phyloP scores from a whole-genome alignment of 2,113 vertebrate species.

The Amazona guildingii region DNA sequence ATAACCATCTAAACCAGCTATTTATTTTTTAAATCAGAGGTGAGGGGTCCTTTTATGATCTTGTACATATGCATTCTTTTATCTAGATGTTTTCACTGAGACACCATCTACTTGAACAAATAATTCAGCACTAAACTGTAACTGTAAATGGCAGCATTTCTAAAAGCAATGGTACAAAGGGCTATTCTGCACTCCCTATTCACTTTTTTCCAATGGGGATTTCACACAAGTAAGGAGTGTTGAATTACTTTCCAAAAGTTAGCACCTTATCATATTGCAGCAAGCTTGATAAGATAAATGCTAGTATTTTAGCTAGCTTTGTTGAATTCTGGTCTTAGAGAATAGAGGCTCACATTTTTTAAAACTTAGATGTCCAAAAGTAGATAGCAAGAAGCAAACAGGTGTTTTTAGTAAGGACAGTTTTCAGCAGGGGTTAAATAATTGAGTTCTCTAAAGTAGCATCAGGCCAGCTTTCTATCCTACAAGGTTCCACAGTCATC shows the following conservation, averaged over 20 bases:
- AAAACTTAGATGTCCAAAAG: neutral
- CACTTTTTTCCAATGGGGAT: neutral
- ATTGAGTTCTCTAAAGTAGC: neutral
- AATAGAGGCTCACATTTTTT: neutral
- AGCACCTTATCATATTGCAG: slow-evolving; percentile 42
- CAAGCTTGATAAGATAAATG: slow-evolving; percentile 5
- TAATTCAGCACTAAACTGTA: slow-evolving; percentile 20
- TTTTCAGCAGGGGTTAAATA: neutral
- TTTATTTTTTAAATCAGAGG: slow-evolving; percentile 64
- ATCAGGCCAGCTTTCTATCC: neutral
- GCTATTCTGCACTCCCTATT: slow-evolving; percentile 1
- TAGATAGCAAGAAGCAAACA: neutral
- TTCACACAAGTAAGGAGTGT: neutral
- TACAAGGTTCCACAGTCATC: neutral
- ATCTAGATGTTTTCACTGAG: slow-evolving; percentile 21
- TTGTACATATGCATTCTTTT: slow-evolving; percentile 12
- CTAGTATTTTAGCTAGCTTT: slow-evolving; percentile 38
- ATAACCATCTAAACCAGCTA: slow-evolving; percentile 36
- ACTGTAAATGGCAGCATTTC: slow-evolving; percentile 3
- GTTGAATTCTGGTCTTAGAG: slow-evolving; percentile 18
- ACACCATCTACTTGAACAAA: slow-evolving; percentile 54
- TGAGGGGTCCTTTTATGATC: slow-evolving; percentile 40
- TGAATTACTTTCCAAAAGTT: slow-evolving; percentile 23
- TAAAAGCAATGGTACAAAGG: neutral
- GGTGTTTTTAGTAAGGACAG: neutral